phyloP scores from a whole-genome alignment of 2,113 vertebrate species.

The Petrocephalus zakoni region DNA sequence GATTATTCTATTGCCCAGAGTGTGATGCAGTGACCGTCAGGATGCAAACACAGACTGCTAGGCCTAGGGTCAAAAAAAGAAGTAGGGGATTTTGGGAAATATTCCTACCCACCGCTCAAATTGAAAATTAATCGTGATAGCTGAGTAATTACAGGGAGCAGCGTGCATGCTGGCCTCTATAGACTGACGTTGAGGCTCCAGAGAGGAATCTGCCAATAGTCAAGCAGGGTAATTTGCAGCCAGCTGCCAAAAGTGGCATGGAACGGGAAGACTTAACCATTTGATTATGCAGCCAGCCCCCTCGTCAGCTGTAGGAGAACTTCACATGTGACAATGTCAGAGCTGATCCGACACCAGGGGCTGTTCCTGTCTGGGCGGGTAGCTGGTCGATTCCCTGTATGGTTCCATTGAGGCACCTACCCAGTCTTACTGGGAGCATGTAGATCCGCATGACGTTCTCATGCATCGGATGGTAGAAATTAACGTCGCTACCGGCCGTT shows the following conservation, averaged over 20 bases:
- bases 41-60: not conserved
- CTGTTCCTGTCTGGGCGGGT: not conserved
- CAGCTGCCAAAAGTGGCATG: not conserved
- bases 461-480: not conserved
- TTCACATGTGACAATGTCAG: not conserved
- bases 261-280: not conserved
- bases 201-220: not conserved
- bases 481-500: not conserved
- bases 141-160: not conserved
- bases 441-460: not conserved
- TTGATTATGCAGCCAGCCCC: not conserved
- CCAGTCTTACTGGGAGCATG: no score
- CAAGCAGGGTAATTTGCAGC: not conserved
- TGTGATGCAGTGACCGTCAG: not conserved
- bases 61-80: not conserved
- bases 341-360: not conserved
- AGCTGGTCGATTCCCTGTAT: not conserved
- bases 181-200: not conserved
- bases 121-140: slow-evolving; percentile 1
- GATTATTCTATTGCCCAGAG: not conserved
- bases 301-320: not conserved
- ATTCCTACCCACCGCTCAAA: not conserved
- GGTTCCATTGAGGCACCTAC: not conserved
- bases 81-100: not conserved
- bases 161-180: not conserved